Evolutionary conservation across 2,888 invertebrate genomes (phyloP).

Genomic region (Agrochola lota): DNA sequence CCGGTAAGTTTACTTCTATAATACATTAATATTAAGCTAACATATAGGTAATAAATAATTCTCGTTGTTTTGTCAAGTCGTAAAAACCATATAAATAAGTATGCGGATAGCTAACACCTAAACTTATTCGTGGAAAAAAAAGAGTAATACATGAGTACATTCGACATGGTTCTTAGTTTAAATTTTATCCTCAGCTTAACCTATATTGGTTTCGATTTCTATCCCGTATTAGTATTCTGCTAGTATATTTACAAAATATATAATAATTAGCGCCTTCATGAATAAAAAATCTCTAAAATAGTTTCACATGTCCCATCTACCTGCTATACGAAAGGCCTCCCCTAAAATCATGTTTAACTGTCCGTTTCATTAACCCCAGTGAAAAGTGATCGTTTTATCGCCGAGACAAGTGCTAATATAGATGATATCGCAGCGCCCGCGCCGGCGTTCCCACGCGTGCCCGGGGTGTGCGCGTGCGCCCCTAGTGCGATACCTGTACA

Average conservation of each 20-base stretch:
- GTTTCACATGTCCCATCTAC: slow-evolving; percentile 36
- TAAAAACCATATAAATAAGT: neutral
- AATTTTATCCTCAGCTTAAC: too few species aligned
- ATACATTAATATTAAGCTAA: too few species aligned
- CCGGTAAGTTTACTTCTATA: neutral
- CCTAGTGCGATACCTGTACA: slow-evolving; percentile 61
- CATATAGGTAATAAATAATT: neutral
- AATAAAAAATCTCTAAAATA: slow-evolving; percentile 12
- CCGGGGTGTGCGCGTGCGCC: slow-evolving; percentile 70
- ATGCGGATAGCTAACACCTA: too few species aligned
- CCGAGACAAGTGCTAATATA: slow-evolving; percentile 77
- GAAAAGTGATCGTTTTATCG: slow-evolving; percentile 73
- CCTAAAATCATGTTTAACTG: slow-evolving; percentile 57
- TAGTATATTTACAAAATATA: neutral
- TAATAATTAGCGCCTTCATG: neutral
- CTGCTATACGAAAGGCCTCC: slow-evolving; percentile 24
- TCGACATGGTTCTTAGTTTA: too few species aligned
- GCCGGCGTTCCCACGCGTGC: slow-evolving; percentile 77
- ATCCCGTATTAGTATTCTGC: too few species aligned
- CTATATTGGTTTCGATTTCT: too few species aligned
- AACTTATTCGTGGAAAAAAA: too few species aligned
- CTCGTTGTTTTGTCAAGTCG: neutral
- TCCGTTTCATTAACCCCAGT: slow-evolving; percentile 73
- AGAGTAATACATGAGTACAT: too few species aligned
- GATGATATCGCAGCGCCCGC: slow-evolving; percentile 68